Percentiles rank a stretch among this genome's conserved stretches.
phyloP scores from a whole-genome alignment of 2,113 vertebrate genomes.

The Cinclus mexicanus region DNA sequence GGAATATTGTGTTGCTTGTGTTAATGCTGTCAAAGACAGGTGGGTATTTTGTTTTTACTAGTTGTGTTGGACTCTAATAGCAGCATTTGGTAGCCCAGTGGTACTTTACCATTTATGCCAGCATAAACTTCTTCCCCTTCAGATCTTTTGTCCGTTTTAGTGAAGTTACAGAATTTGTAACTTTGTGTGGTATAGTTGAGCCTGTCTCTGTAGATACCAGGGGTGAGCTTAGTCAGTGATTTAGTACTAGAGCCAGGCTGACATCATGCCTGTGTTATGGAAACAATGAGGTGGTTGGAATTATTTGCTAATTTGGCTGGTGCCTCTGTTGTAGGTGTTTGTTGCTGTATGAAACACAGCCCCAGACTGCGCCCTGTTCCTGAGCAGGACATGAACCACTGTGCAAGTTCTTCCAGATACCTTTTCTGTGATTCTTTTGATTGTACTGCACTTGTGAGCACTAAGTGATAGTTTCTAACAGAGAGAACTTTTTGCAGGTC shows the following conservation, averaged over 20 bases:
- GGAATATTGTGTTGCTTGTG: not conserved
- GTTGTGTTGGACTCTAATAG: not conserved
- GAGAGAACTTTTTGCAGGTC: not conserved
- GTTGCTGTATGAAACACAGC: not conserved
- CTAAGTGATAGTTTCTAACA: not conserved
- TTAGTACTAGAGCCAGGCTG: not conserved
- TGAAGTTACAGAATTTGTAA: not conserved
- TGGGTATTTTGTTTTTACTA: not conserved
- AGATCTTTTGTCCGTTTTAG: not conserved
- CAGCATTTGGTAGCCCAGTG: not conserved
- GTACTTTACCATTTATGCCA: not conserved
- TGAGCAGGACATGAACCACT: not conserved
- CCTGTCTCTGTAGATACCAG: not conserved
- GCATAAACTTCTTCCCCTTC: not conserved
- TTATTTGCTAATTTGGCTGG: not conserved
- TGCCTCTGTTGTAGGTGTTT: not conserved
- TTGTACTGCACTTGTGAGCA: not conserved
- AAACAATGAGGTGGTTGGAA: not conserved
- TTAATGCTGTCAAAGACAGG: not conserved
- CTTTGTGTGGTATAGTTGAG: not conserved
- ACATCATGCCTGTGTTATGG: not conserved
- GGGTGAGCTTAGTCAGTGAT: not conserved
- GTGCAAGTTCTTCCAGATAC: not conserved
- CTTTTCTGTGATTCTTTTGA: conserved; percentile 3
- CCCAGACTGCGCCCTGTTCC: not conserved